Percentiles rank a stretch among this genome's conserved stretches.
phyloP scores from a whole-genome alignment of 2,888 invertebrate genomes.

The Polydrusus cervinus region DNA sequence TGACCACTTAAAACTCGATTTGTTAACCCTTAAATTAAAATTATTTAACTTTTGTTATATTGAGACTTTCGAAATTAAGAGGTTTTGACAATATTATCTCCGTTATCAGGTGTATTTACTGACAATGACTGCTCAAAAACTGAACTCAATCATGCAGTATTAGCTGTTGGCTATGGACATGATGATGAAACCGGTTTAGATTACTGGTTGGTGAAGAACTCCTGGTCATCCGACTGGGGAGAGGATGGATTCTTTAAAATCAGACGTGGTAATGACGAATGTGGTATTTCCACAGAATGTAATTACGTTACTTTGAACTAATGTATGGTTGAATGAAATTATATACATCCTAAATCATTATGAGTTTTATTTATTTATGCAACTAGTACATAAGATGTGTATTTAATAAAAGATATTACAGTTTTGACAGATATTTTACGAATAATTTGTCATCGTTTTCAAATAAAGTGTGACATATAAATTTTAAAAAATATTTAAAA shows the following conservation, averaged over 20 bases:
- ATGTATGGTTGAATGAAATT: background rate
- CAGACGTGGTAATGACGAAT: conserved; percentile 75
- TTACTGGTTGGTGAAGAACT: conserved; percentile 81
- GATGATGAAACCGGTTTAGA: conserved; percentile 71
- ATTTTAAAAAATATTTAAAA: no score
- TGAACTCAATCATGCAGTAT: conserved; percentile 84
- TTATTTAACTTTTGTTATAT: no score
- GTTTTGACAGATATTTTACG: no score
- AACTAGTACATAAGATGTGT: no score
- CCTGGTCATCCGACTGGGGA: conserved; percentile 72
- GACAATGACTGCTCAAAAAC: conserved; percentile 78
- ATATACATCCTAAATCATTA: background rate
- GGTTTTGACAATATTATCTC: background rate
- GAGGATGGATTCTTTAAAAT: conserved; percentile 58
- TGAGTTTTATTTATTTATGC: no score
- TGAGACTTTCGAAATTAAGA: no score
- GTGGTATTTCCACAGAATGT: conserved; percentile 82
- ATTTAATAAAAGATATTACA: no score
- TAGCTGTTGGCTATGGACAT: conserved; percentile 85
- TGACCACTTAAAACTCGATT: no score
- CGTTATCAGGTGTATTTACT: conserved; percentile 80
- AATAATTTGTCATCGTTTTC: no score
- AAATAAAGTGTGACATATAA: no score
- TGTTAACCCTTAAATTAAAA: no score
- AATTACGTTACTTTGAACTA: conserved; percentile 1